A percentile compares a stretch with the other conserved stretches of the same genome.
These are phyloP conservation scores for Anthopleura sola DNA, from an alignment of 64 coral and sea anemone species.

Conservation along the genomic window DNA sequence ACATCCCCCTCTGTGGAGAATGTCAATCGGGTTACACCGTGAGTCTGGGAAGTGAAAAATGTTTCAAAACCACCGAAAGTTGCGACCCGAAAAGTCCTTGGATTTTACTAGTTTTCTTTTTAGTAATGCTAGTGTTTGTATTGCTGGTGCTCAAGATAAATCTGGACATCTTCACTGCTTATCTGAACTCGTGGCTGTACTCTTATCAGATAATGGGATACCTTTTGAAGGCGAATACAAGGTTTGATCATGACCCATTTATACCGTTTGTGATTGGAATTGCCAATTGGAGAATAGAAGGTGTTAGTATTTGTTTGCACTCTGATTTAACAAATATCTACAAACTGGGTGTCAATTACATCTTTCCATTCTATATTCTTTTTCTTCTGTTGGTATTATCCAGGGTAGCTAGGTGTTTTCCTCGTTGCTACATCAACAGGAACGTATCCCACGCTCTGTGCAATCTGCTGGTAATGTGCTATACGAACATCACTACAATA, in stretches of 20 bases:
- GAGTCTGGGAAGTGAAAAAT: constrained; percentile 34
- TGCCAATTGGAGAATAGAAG: constrained; percentile 51
- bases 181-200: constrained; percentile 75
- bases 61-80: not conserved
- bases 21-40: constrained; percentile 36
- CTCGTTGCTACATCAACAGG: constrained; percentile 76
- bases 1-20: constrained; percentile 61
- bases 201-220: constrained; percentile 76
- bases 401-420: constrained; percentile 52
- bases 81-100: constrained; percentile 31
- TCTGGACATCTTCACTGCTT: constrained; percentile 61
- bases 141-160: constrained; percentile 66
- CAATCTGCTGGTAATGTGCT: constrained; percentile 74
- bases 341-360: constrained; percentile 78
- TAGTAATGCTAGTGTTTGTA: constrained; percentile 32
- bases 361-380: constrained; percentile 62
- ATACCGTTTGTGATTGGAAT: constrained; percentile 51
- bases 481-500: constrained; percentile 81
- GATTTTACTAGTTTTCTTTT: constrained; percentile 49
- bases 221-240: constrained; percentile 51
- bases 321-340: constrained; percentile 62
- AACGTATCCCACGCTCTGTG: constrained; percentile 70
- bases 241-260: constrained; percentile 48
- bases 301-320: constrained; percentile 36
- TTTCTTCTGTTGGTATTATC: constrained; percentile 51